Conservation (phyloP, 2,888 invertebrate species). For the Halictus quadricinctus region DNA sequence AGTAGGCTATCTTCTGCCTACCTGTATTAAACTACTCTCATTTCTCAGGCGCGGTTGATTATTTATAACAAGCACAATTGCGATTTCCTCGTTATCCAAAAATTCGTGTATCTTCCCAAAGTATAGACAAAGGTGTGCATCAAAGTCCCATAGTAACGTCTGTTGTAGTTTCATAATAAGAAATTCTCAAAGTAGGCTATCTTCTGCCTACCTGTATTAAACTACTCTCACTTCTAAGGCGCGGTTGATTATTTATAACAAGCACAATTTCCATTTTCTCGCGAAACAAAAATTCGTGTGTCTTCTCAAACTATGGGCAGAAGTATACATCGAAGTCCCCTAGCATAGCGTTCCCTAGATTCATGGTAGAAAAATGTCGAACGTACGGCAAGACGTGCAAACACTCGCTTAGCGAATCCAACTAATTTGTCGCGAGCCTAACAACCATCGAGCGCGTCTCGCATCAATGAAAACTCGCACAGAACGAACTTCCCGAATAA, state of each 20-base stretch:
- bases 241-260: background rate
- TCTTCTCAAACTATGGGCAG: background rate
- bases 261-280: background rate
- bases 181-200: background rate
- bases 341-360: too few species aligned
- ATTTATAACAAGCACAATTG: too few species aligned
- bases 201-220: background rate
- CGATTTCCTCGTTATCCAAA: background rate
- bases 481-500: constrained; percentile 45
- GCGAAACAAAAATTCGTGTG: background rate
- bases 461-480: background rate
- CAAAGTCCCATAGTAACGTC: background rate
- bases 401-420: background rate
- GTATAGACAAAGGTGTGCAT: background rate
- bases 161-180: background rate
- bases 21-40: background rate
- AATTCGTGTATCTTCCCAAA: background rate
- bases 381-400: background rate
- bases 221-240: background rate
- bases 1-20: background rate
- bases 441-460: background rate
- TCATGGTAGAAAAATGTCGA: background rate
- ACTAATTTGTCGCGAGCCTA: background rate
- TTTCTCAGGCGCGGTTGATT: too few species aligned
- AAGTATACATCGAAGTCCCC: background rate